Percentiles rank a stretch among this genome's conserved stretches.
These are phyloP conservation scores for Xestia ashworthii DNA, from an alignment of 2,888 invertebrate genomes.

Conservation along the genomic window DNA sequence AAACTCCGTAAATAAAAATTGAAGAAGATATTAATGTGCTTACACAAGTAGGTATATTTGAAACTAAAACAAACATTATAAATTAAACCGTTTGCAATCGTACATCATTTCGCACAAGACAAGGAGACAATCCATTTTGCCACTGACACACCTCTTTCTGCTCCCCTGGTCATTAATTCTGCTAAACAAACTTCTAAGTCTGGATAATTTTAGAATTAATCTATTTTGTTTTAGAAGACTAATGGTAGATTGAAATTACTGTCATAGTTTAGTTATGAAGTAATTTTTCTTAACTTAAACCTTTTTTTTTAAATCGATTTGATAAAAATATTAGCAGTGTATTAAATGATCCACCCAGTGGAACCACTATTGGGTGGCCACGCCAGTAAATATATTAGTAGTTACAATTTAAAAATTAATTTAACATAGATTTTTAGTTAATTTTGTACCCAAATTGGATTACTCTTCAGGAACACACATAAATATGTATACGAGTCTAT, in stretches of 20 bases:
- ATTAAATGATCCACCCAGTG: not conserved
- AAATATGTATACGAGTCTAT: not conserved
- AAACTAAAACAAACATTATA: conserved; percentile 16
- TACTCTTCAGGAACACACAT: not conserved
- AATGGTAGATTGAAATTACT: conserved; percentile 7
- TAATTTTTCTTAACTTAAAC: not conserved
- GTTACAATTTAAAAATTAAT: not conserved
- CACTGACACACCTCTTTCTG: conserved; percentile 61
- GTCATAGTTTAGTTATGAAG: not conserved
- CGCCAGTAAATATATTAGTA: not conserved
- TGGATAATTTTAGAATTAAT: conserved; percentile 47
- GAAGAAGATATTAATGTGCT: not conserved
- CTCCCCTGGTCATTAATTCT: conserved; percentile 51
- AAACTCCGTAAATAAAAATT: not conserved
- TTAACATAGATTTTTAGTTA: not conserved
- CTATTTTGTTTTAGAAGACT: conserved; percentile 30
- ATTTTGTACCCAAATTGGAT: not conserved
- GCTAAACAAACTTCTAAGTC: conserved; percentile 27
- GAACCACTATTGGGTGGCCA: not conserved
- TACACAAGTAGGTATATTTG: not conserved
- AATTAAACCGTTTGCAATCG: conserved; percentile 22
- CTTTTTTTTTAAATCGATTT: not conserved
- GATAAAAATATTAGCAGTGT: not conserved
- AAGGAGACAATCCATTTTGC: conserved; percentile 43
- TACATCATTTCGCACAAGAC: conserved; percentile 54